Evolutionary conservation across 2,113 vertebrate genomes (phyloP).

Genomic region (Heptranchias perlo): DNA sequence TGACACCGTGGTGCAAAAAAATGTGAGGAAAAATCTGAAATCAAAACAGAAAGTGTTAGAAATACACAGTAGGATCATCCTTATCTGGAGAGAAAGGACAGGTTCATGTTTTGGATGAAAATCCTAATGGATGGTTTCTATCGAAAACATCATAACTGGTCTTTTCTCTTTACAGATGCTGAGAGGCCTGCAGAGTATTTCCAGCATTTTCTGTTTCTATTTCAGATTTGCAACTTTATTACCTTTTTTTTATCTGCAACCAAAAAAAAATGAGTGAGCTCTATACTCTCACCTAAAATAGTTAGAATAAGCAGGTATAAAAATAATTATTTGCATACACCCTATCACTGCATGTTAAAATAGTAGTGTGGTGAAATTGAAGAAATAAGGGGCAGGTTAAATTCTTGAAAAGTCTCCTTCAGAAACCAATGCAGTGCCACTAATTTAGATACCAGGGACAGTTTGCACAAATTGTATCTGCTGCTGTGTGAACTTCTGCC

Average conservation of each 20-base stretch:
- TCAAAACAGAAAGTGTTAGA: too few relatives aligned
- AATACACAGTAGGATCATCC: neutral
- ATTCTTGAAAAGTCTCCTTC: neutral
- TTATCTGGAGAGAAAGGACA: neutral
- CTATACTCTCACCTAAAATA: neutral
- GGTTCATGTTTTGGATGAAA: neutral
- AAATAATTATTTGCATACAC: neutral
- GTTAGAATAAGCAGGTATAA: neutral
- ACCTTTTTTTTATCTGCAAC: too few relatives aligned
- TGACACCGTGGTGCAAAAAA: neutral
- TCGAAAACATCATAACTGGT: neutral
- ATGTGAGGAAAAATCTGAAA: neutral
- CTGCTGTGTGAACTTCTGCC: neutral
- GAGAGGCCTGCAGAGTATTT: neutral
- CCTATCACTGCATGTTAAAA: neutral
- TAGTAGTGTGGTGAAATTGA: neutral
- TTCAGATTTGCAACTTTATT: neutral
- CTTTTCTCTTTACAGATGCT: too few relatives aligned
- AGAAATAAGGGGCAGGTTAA: neutral
- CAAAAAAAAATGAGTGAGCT: too few relatives aligned
- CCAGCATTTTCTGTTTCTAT: neutral
- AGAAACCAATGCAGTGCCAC: too few relatives aligned
- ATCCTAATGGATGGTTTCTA: neutral
- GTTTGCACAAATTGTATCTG: neutral
- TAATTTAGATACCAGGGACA: too few relatives aligned